phyloP scores from a whole-genome alignment of 2,888 invertebrate genomes.

The Calephelis perditalis region DNA sequence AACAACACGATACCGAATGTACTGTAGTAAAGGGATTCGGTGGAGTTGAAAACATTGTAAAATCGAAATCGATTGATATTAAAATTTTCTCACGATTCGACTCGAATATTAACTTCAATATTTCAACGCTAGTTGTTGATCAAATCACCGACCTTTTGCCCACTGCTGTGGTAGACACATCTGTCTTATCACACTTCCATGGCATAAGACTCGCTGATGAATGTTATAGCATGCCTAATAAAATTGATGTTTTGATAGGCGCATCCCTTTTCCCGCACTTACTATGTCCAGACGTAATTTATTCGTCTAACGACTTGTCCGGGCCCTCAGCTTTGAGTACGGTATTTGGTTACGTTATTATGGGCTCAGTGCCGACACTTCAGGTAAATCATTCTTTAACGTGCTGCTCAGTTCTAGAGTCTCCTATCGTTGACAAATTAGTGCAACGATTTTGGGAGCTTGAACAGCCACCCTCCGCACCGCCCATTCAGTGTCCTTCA shows the following conservation, averaged over 20 bases:
- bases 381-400: not conserved
- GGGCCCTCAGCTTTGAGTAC: not conserved
- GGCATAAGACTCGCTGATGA: not conserved
- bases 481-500: not conserved
- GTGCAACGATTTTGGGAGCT: not conserved
- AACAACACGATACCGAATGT: no score
- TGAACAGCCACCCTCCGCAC: not conserved
- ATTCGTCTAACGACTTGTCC: no score
- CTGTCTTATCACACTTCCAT: not conserved
- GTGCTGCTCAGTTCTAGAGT: slow-evolving; percentile 15
- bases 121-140: not conserved
- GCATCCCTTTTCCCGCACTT: not conserved
- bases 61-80: not conserved
- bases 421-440: slow-evolving; percentile 20
- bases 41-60: not conserved
- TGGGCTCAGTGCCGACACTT: slow-evolving; percentile 21
- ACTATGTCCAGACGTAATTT: slow-evolving; percentile 5
- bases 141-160: not conserved
- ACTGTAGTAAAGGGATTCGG: not conserved
- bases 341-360: slow-evolving; percentile 3
- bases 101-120: not conserved
- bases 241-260: not conserved
- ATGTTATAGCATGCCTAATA: not conserved
- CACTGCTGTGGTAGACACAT: not conserved
- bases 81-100: not conserved